These are phyloP conservation scores for Ophion ventricosus DNA, from an alignment of 2,888 invertebrate genomes.

Conservation along the genomic window DNA sequence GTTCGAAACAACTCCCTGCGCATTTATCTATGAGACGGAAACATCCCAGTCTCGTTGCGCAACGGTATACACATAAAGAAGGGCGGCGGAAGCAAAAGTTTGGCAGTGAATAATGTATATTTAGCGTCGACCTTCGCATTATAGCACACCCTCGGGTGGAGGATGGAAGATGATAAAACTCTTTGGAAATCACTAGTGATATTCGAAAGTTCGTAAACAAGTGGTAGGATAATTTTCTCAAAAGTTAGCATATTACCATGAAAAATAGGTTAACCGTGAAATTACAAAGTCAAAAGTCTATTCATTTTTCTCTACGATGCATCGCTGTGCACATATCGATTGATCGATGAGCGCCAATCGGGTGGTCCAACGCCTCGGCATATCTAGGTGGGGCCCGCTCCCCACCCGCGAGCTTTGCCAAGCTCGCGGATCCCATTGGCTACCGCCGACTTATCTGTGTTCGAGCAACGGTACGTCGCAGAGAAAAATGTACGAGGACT, in stretches of 20 bases:
- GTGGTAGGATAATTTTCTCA: neutral
- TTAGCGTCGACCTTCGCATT: no score
- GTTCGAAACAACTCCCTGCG: neutral
- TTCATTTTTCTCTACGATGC: neutral
- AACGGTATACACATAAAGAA: neutral
- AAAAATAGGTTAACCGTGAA: neutral
- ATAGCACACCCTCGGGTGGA: no score
- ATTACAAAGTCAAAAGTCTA: neutral
- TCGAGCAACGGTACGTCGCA: neutral
- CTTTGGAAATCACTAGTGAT: neutral
- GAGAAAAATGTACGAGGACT: neutral
- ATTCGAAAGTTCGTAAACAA: neutral
- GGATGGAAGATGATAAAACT: no score
- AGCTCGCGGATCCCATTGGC: neutral
- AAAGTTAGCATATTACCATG: neutral
- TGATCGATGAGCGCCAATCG: neutral
- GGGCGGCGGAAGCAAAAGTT: neutral
- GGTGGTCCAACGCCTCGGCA: neutral
- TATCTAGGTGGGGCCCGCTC: neutral
- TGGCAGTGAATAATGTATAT: neutral
- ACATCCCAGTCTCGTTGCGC: neutral
- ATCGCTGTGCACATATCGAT: neutral
- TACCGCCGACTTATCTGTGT: neutral
- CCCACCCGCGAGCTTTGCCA: neutral
- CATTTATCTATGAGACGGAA: neutral